Evolutionary conservation across 2,888 invertebrate species (phyloP), one percentile per base, ranked within the genome.

Genomic region (Rhabditoides inermis): DNA sequence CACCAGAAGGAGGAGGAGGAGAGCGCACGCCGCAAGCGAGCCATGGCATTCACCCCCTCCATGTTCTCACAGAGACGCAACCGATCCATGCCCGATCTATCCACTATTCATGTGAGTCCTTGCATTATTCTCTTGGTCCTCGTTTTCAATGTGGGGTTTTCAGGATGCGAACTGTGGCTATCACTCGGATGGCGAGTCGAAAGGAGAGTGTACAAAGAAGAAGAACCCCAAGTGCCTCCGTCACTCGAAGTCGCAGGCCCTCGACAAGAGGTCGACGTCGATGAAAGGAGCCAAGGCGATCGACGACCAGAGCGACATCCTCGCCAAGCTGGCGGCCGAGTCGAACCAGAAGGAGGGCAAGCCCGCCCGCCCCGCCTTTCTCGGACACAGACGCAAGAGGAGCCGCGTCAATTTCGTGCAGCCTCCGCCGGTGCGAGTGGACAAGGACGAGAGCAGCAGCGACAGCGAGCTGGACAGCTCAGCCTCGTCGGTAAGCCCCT

Each of bases 61-160:
- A 66, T 69, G 54, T 65, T 60, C 51, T 60, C 60, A 2, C 53
- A 64, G 45, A 59, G 73, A 36, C 53, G 56, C n/a, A 60, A 72
- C 51, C 56, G 72, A 53, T 72, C 72, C 6, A 56, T 73, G 25
- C 73, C 73, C 12, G 68, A 73, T 58, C 61, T 73, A 12, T 63
- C 70, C 2, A 51, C 61, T 6, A 41, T 61, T 10, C 1, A 26
- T 23, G n/a, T n/a, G n/a, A n/a, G n/a, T n/a, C n/a, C n/a, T n/a
- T n/a, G n/a, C n/a, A n/a, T n/a, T n/a, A n/a, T n/a, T n/a, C n/a
- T n/a, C n/a, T n/a, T n/a, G n/a, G n/a, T n/a, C n/a, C n/a, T n/a
- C n/a, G n/a, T n/a, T 15, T 32, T 32, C 7, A 32, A 32, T 10
- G 32, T 7, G 15, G 15, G 32, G 32, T 10, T 32, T 32, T 10